Evolutionary conservation across 2,797 vertebrate species (phyloP).

Genomic region (Sebastes variabilis): DNA sequence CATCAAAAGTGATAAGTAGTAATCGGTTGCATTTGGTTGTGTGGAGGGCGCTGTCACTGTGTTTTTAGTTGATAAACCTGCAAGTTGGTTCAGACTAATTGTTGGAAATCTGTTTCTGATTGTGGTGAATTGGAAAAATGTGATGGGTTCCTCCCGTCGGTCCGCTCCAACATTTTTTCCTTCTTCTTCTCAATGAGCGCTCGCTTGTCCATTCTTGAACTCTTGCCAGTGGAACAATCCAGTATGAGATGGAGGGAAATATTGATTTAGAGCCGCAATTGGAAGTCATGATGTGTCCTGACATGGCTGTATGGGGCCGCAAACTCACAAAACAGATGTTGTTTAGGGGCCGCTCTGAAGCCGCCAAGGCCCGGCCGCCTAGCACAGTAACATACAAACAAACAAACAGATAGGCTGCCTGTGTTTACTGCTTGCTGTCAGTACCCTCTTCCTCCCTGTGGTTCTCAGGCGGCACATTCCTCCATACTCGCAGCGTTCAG

Average conservation of each 20-base stretch:
- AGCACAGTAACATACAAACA: conserved; percentile 67
- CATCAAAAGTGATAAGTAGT: conserved; percentile 11
- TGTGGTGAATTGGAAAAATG: conserved; percentile 74
- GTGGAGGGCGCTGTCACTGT: conserved; percentile 24
- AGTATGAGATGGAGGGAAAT: conserved; percentile 70
- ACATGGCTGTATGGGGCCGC: conserved; percentile 39
- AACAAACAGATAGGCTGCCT: conserved; percentile 56
- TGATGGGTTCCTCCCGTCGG: conserved; percentile 48
- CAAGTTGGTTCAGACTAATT: conserved; percentile 59
- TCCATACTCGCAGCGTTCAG: conserved; percentile 53
- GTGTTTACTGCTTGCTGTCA: conserved; percentile 66
- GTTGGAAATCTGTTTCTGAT: conserved; percentile 74
- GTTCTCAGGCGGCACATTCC: conserved; percentile 73
- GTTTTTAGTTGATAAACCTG: conserved; percentile 55
- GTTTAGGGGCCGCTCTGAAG: conserved; percentile 51
- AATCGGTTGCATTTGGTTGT: conserved; percentile 32
- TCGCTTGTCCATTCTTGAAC: conserved; percentile 73
- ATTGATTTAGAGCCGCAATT: conserved; percentile 77
- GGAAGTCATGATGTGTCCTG: conserved; percentile 60
- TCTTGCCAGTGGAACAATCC: conserved; percentile 74
- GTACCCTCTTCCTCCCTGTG: conserved; percentile 67
- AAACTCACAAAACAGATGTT: conserved; percentile 68
- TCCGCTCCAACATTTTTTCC: conserved; percentile 47
- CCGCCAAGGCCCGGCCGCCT: conserved; percentile 27
- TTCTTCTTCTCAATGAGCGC: conserved; percentile 58